Percentiles rank a stretch among this genome's conserved stretches.
Evolutionary conservation across 2,888 invertebrate genomes (phyloP).

Genomic region (Pantelozetes paolii): DNA sequence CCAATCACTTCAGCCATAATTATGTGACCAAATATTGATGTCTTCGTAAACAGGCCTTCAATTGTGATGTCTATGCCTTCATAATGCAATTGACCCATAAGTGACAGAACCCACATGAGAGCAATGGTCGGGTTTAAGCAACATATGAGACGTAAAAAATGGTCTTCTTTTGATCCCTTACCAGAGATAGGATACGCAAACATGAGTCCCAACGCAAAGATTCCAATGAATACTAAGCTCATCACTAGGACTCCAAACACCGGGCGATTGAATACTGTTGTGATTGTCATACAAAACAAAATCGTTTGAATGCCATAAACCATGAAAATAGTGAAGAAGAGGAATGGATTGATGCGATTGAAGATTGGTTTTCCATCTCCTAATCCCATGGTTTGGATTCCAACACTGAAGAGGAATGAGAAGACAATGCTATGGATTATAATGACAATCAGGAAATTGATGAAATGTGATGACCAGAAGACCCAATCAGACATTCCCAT

Average conservation of each 20-base stretch:
- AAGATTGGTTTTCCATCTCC: conserved; percentile 23
- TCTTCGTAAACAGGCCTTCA: no score
- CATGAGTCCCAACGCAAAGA: neutral
- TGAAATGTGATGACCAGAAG: conserved; percentile 46
- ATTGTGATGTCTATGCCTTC: no score
- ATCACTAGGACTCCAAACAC: neutral
- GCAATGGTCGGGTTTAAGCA: no score
- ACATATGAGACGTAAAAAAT: no score
- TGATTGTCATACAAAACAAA: conserved; percentile 44
- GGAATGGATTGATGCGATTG: conserved; percentile 11
- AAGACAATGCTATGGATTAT: conserved; percentile 41
- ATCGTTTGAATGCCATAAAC: conserved; percentile 41
- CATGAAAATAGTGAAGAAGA: conserved; percentile 36
- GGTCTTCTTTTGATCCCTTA: neutral
- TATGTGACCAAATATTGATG: no score
- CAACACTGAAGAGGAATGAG: neutral
- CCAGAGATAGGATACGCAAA: neutral
- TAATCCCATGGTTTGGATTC: no score
- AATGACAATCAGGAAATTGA: conserved; percentile 43
- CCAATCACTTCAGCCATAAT: neutral
- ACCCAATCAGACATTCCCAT: conserved; percentile 47
- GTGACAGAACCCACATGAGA: no score
- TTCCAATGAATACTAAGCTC: neutral
- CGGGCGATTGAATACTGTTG: conserved; percentile 44
- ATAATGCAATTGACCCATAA: no score